A percentile compares a stretch with the other conserved stretches of the same genome.
Evolutionary conservation across 1,140 invertebrate genomes (phyloP).

Genomic region (Elymnias hypermnestra): DNA sequence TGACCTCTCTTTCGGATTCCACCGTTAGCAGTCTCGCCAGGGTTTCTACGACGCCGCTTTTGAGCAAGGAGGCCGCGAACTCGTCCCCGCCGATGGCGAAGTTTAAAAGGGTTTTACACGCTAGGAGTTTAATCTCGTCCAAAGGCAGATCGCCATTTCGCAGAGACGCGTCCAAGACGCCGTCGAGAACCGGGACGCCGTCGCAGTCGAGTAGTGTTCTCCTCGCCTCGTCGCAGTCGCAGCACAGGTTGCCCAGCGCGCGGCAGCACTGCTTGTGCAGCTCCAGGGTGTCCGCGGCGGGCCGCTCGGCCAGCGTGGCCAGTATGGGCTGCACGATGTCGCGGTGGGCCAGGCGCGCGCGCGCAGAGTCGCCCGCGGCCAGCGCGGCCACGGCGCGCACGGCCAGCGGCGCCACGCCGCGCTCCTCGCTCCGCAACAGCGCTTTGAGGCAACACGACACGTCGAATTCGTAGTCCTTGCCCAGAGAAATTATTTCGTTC

Average conservation of each 20-base stretch:
- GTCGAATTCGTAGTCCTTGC: conserved; percentile 58
- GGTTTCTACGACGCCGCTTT: conserved; percentile 81
- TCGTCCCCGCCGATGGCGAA: conserved; percentile 85
- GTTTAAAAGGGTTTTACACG: conserved; percentile 83
- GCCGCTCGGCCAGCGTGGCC: conserved; percentile 63
- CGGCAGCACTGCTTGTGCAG: conserved; percentile 84
- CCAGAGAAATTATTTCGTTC: conserved; percentile 51
- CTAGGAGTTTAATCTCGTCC: conserved; percentile 60
- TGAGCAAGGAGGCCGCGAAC: conserved; percentile 80
- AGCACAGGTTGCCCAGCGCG: conserved; percentile 92
- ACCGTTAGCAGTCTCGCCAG: conserved; percentile 65
- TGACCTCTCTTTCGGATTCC: conserved; percentile 47
- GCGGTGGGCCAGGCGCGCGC: conserved; percentile 79
- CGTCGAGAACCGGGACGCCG: conserved; percentile 77
- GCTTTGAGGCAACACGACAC: conserved; percentile 55
- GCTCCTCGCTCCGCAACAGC: conserved; percentile 47
- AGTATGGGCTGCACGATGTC: conserved; percentile 78
- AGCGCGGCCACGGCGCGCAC: conserved; percentile 84
- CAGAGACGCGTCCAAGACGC: conserved; percentile 54
- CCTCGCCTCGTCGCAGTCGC: conserved; percentile 86
- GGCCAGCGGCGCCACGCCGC: conserved; percentile 52
- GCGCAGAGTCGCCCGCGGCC: conserved; percentile 81
- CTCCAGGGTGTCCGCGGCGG: conserved; percentile 68
- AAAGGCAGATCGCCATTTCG: conserved; percentile 23
- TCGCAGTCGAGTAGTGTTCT: conserved; percentile 78